Conservation (phyloP, 2,888 invertebrate species). For the Drosophila neonasuta region DNA sequence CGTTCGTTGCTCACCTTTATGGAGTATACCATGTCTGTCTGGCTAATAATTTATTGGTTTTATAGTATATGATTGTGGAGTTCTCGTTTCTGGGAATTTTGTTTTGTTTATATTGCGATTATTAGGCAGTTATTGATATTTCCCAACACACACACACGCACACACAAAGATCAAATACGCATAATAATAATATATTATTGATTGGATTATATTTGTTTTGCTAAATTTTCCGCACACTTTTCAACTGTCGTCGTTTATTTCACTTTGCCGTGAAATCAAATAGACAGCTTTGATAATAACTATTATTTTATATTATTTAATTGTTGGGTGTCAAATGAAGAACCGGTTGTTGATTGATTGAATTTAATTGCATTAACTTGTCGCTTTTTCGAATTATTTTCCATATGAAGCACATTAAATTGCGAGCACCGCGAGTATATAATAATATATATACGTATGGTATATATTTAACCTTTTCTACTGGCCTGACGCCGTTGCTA, state of each 20-base stretch:
- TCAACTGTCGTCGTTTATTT: constrained; percentile 33
- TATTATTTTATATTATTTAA: constrained; percentile 1
- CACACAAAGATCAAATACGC: constrained; percentile 8
- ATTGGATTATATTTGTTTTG: constrained; percentile 21
- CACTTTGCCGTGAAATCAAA: constrained; percentile 19
- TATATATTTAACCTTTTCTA: constrained; percentile 16
- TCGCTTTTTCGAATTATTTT: constrained; percentile 14
- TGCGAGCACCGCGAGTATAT: background rate
- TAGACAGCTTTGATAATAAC: constrained; percentile 22
- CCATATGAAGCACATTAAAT: constrained; percentile 26
- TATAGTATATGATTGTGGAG: constrained; percentile 1
- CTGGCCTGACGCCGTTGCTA: background rate
- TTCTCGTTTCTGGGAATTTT: constrained; percentile 28
- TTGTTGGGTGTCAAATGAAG: background rate
- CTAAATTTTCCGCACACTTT: constrained; percentile 2
- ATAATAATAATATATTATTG: constrained; percentile 15
- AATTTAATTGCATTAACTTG: constrained; percentile 25
- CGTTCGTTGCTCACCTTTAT: constrained; percentile 68
- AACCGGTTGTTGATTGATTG: constrained; percentile 39
- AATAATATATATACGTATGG: constrained; percentile 19
- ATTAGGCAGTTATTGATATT: constrained; percentile 12
- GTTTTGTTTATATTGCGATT: constrained; percentile 23
- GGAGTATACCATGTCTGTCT: constrained; percentile 68
- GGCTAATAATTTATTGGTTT: constrained; percentile 11
- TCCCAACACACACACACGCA: background rate